Percentiles rank a stretch among this genome's conserved stretches.
These are phyloP conservation scores for Nephrotoma guestfalica DNA, from an alignment of 2,888 invertebrate species.

Conservation along the genomic window DNA sequence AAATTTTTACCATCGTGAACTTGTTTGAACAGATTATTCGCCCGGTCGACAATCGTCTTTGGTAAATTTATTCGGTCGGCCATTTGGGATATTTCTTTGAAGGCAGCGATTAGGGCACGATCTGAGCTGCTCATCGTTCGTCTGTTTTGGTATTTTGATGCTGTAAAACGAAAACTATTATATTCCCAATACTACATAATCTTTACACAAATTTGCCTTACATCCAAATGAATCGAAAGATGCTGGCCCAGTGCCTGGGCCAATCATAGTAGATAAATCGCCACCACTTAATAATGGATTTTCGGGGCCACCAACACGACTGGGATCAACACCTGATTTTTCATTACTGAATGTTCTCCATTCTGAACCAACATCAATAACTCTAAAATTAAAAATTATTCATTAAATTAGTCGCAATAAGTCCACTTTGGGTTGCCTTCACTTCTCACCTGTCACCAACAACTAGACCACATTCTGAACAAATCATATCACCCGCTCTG, in stretches of 20 bases:
- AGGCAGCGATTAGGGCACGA: conserved; percentile 87
- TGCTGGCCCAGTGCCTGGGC: conserved; percentile 56
- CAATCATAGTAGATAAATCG: conserved; percentile 94
- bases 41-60: conserved; percentile 91
- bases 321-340: conserved; percentile 90
- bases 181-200: neutral
- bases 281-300: conserved; percentile 91
- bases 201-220: conserved; percentile 37
- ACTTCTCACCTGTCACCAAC: conserved; percentile 63
- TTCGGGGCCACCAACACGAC: conserved; percentile 99
- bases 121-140: conserved; percentile 87
- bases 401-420: neutral
- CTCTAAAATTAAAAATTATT: conserved; percentile 39
- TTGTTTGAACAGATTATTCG: conserved; percentile 95
- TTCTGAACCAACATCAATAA: conserved; percentile 99
- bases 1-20: conserved; percentile 90
- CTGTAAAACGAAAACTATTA: conserved; percentile 16
- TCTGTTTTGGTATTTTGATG: conserved; percentile 58
- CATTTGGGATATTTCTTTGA: conserved; percentile 95
- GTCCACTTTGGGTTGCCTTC: neutral
- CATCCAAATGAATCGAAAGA: conserved; percentile 75
- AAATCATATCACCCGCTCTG: conserved; percentile 96
- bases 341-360: conserved; percentile 99
- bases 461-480: conserved; percentile 98
- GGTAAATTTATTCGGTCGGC: conserved; percentile 95